Evolutionary conservation across 2,888 invertebrate species (phyloP), one percentile per base, ranked within the genome.

Genomic region (Antheraea yamamai): DNA sequence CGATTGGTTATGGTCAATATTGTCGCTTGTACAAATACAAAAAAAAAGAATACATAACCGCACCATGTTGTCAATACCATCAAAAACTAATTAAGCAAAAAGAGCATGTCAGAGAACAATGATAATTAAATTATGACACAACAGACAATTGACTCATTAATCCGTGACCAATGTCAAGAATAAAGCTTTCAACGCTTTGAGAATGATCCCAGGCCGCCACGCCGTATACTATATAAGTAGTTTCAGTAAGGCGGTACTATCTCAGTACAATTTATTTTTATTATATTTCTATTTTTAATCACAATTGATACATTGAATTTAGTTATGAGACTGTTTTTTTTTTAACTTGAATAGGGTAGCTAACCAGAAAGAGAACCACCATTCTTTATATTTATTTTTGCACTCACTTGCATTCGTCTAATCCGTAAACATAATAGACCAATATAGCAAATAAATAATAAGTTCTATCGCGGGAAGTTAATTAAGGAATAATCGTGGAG

Each of bases 81-180:
- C 8, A 39, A 20, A 70, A 70, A n/a, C 20, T 70, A 70, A 75
- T 73, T 64, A 72, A 75, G 72, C 35, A 66, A 64, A 72, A 74
- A 55, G n/a, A 39, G 70, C 39, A 39, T 39, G 70, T 39, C 51
- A 75, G 73, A 55, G 74, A 71, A 71, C 75, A 75, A 70, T 70
- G 20, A 39, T n/a, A 39, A 70, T 70, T 39, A 70, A 70, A 70
- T 39, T 70, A 70, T 70, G 70, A 70, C 70, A 70, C 51, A 76
- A 79, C 75, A 78, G 77, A 78, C 75, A 78, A 82, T 83, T 85
- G 83, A 81, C 79, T 81, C 80, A 82, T 78, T 82, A 83, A 82
- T 82, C 84, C 82, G 82, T 79, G 81, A 81, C 81, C 90, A 88
- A 90, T 90, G 89, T 89, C 89, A 87, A 86, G 84, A 84, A 81